These are phyloP conservation scores for Lichenostomus cassidix DNA, from an alignment of 2,113 vertebrate genomes.

Conservation along the genomic window DNA sequence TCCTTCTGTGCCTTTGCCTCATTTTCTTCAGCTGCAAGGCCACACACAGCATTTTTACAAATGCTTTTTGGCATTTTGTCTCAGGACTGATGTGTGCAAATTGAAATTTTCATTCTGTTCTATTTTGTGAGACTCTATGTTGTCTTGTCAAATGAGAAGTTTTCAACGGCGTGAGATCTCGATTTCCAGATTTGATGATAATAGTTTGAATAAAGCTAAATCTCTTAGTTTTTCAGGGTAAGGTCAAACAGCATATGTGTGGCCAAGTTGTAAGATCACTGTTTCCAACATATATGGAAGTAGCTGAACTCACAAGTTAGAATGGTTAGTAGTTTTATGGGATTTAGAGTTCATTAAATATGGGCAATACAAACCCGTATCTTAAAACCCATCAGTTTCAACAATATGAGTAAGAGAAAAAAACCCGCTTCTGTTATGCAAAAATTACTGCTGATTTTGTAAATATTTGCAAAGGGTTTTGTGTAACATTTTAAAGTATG, in stretches of 20 bases:
- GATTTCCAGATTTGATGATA: background rate
- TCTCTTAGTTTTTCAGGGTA: background rate
- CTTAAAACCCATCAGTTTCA: background rate
- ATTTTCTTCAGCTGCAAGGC: background rate
- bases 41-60: background rate
- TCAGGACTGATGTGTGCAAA: background rate
- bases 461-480: background rate
- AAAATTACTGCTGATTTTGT: background rate
- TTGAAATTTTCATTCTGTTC: background rate
- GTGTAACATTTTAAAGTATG: background rate
- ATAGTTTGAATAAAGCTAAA: background rate
- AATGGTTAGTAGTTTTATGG: background rate
- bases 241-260: background rate
- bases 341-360: background rate
- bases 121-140: background rate
- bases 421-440: background rate
- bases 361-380: background rate
- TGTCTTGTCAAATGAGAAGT: background rate
- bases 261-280: background rate
- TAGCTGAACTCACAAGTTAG: background rate
- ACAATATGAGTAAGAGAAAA: background rate
- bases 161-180: background rate
- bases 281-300: background rate
- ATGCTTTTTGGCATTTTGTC: background rate
- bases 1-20: background rate